Base-by-base conservation (phyloP, 2,888 invertebrate genomes). In the Lasioglossum zephyrum region DNA sequence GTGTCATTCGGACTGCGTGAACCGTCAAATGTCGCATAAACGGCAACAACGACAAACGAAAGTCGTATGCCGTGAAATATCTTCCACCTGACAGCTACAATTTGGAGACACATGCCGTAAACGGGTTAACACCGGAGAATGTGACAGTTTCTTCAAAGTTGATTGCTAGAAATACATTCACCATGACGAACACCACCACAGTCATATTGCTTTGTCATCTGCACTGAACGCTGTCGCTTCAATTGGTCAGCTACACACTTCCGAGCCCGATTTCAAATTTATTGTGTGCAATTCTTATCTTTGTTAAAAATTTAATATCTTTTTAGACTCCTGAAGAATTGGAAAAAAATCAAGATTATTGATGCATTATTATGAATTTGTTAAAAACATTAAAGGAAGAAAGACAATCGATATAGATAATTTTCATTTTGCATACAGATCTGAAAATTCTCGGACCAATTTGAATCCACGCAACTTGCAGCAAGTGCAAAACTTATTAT, bases 61-160 rank as follows among this genome's bases (percentile, higher is more conserved):
- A 41, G 70, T 70, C 66, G 44, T 44, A 16, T 26, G 13, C 16
- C 26, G 16, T 41, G 41, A n/a, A 70, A 41, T 26, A 41, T 44
- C n/a, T n/a, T 44, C 70, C 39, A n/a, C n/a, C n/a, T 41, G 70
- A 70, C 70, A 70, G 41, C 70, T 70, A 39, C n/a, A 70, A 70
- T 39, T 70, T 41, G 13, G 26, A 13, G 39, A 70, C n/a, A 70
- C 41, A 41, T 70, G 70, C 13, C 41, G 39, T 6, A n/a, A 70
- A 70, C n/a, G n/a, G 5, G 41, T 44, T 13, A 6, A 13, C 1
- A 18, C 18, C 22, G 22, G 69, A 22, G 9, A 69, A 69, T 11
- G 22, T 39, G 22, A 39, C 69, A 69, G 22, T 69, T 69, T 69
- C 31, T 18, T 31, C 18, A 31, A 31, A 63, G 9, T 39, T 18